Evolutionary conservation across 2,113 vertebrate genomes (phyloP).

Genomic region (Spheniscus mendiculus): DNA sequence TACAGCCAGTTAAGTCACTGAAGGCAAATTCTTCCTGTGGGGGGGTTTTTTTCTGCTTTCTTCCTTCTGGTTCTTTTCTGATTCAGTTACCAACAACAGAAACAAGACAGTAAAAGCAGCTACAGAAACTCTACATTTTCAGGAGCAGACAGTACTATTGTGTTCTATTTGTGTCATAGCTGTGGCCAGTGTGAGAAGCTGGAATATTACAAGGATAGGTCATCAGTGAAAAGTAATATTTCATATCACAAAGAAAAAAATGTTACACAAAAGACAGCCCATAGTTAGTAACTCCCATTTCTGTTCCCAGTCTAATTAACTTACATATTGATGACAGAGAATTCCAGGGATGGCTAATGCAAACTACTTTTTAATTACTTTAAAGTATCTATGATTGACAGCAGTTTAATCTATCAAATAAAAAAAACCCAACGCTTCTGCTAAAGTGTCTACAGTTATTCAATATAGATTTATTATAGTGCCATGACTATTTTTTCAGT

Average conservation of each 20-base stretch:
- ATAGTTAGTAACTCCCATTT: not conserved
- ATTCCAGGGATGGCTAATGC: not conserved
- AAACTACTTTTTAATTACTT: not conserved
- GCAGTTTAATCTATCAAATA: not conserved
- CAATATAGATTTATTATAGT: not conserved
- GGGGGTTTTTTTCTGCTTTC: not conserved
- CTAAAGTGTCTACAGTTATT: not conserved
- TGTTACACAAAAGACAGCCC: not conserved
- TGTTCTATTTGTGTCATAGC: not conserved
- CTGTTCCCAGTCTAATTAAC: not conserved
- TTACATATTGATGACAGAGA: not conserved
- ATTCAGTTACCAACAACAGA: not conserved
- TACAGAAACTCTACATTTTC: not conserved
- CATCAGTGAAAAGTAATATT: not conserved
- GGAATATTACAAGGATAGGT: not conserved
- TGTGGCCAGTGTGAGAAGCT: not conserved
- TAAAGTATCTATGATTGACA: not conserved
- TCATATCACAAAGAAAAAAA: not conserved
- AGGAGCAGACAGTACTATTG: not conserved
- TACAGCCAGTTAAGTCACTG: not conserved
- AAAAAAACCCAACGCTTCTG: not conserved
- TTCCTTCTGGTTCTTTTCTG: not conserved
- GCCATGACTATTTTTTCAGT: not conserved
- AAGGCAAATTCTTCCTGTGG: not conserved
- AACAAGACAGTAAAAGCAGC: not conserved